A percentile compares a stretch with the other conserved stretches of the same genome.
Conservation (phyloP, 2,888 invertebrate genomes). For the Heliconius aoede region DNA sequence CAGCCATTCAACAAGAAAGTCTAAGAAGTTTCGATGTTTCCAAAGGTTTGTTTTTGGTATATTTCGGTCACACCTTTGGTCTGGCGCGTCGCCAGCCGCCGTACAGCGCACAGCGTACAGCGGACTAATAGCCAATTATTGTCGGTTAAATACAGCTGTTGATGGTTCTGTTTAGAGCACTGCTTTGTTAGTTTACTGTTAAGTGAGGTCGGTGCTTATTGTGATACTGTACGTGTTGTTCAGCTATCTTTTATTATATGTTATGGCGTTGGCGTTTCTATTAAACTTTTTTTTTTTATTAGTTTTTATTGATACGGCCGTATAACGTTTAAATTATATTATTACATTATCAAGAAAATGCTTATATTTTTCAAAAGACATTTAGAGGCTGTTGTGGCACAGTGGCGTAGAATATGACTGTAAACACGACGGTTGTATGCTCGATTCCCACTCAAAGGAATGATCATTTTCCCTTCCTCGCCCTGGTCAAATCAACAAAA, state of each 20-base stretch:
- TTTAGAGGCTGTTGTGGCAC: background rate
- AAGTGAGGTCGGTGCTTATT: background rate
- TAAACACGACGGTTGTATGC: too few species aligned
- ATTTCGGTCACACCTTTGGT: constrained; percentile 46
- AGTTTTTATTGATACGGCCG: background rate
- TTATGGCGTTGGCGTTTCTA: background rate
- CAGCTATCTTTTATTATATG: background rate
- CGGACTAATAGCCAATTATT: constrained; percentile 60
- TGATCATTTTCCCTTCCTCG: too few species aligned
- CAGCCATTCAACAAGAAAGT: constrained; percentile 24
- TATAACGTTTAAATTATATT: too few species aligned
- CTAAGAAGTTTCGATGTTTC: constrained; percentile 30
- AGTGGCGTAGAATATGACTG: background rate
- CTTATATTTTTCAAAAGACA: background rate
- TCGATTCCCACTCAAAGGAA: too few species aligned
- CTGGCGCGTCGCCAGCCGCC: constrained; percentile 49
- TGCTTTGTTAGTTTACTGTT: constrained; percentile 15
- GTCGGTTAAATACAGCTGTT: constrained; percentile 42
- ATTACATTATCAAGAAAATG: too few species aligned
- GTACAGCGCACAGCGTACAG: constrained; percentile 49
- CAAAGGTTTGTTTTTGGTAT: constrained; percentile 41
- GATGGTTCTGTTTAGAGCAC: constrained; percentile 26
- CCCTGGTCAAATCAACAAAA: too few species aligned
- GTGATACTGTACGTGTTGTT: background rate
- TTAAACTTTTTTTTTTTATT: background rate